Evolutionary conservation across 2,888 invertebrate species (phyloP), one percentile per base, ranked within the genome.

Genomic region (Carabus problematicus): DNA sequence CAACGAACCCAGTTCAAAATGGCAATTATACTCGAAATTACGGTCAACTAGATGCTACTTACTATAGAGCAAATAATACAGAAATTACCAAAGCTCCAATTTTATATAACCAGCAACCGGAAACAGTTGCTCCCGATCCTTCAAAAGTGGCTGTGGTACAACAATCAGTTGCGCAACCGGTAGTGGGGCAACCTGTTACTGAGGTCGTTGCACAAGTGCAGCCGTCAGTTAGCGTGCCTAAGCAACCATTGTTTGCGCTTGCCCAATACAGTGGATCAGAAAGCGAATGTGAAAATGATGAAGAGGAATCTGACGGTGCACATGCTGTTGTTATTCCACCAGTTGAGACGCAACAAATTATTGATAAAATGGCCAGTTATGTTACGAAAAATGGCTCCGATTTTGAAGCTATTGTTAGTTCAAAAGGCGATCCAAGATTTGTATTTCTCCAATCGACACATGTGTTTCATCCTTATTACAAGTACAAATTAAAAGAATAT

Each of bases 291-390:
- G 70, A 73, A 29, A 52, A 70, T 6, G 72, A 74, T 40, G 73
- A 68, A 45, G 66, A 39, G 8, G 66, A 70, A n/a, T 39, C 66
- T 8, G 73, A 55, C 67, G 86, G 85, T 79, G 76, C 85, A 55
- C 81, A 81, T 0, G 79, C 83, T 0, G 83, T 88, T 39, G 81
- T 85, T 8, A 82, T 86, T 1, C 97, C 97, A 0, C 91, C 95
- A 0, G 90, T 91, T 3, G 95, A 95, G 75, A 84, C 93, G 0
- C 91, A 92, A 77, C 86, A 92, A 16, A 93, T 98, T 8, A 93
- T 99, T 70, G 96, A 97, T 81, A 97, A 97, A 82, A 97, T 98
- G 90, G 98, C 98, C 0, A 90, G 91, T 72, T 98, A 98, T 81
- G 98, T 99, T 0, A 93, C 95, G 0, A 94, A 95, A 75, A 98